phyloP scores from a whole-genome alignment of 2,888 invertebrate genomes.

The Acanthosepion lycidas region DNA sequence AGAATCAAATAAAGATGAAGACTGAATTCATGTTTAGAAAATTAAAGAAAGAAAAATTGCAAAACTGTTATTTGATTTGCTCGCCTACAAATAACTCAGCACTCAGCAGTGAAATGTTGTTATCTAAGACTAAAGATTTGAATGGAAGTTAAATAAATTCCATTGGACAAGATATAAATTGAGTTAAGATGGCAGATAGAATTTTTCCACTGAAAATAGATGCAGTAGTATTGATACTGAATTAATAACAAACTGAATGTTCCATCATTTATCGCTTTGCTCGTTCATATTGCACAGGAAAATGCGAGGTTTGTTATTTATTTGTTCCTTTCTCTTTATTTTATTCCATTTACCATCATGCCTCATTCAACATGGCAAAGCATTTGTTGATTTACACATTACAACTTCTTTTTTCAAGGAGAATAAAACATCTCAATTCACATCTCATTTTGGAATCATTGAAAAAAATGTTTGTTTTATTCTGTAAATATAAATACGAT shows the following conservation, averaged over 20 bases:
- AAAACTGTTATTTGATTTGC: not conserved
- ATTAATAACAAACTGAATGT: not conserved
- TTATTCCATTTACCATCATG: not conserved
- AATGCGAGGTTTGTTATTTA: not conserved
- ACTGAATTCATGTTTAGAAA: not conserved
- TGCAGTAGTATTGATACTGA: not conserved
- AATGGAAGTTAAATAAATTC: not conserved
- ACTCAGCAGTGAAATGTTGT: not conserved
- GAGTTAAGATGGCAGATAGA: not conserved
- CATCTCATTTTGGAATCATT: not conserved
- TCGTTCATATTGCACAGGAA: not conserved
- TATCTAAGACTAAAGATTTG: constrained; percentile 11
- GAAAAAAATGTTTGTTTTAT: not conserved
- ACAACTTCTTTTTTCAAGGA: not conserved
- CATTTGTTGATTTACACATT: not conserved
- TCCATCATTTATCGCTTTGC: not conserved
- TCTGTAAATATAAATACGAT: not conserved
- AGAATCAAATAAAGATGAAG: not conserved
- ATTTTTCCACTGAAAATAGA: not conserved
- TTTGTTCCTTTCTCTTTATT: not conserved
- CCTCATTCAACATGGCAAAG: not conserved
- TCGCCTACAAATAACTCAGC: not conserved
- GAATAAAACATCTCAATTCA: constrained; percentile 5
- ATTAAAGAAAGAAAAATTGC: constrained; percentile 18
- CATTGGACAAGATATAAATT: constrained; percentile 33